Evolutionary conservation across 2,888 invertebrate genomes (phyloP).

Genomic region (Apodemia mormo): DNA sequence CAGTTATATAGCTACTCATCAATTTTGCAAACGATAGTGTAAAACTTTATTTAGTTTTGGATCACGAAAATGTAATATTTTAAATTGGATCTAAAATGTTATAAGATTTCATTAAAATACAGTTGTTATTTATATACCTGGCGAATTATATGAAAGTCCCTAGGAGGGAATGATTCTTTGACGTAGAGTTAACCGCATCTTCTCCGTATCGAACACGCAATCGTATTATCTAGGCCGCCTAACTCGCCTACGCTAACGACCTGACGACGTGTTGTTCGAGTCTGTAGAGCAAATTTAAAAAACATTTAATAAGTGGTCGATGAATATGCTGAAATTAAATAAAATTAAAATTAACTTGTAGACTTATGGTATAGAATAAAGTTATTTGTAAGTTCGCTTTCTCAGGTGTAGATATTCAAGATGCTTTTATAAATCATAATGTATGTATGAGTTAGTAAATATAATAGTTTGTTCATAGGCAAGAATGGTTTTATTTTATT

Average conservation of each 20-base stretch:
- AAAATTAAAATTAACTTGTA: background rate
- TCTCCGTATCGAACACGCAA: background rate
- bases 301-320: slow-evolving; percentile 11
- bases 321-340: slow-evolving; percentile 10
- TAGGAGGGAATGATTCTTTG: background rate
- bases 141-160: background rate
- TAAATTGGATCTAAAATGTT: background rate
- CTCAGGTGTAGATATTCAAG: too few relatives aligned
- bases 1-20: background rate
- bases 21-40: background rate
- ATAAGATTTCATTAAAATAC: background rate
- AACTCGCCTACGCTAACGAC: slow-evolving; percentile 18
- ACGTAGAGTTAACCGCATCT: slow-evolving; percentile 11
- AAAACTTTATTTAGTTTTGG: background rate
- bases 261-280: slow-evolving; percentile 10
- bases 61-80: background rate
- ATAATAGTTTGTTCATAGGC: too few relatives aligned
- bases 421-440: too few relatives aligned
- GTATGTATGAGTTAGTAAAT: too few relatives aligned
- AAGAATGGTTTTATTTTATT: too few relatives aligned
- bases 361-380: background rate
- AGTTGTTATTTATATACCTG: slow-evolving; percentile 6
- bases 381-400: background rate
- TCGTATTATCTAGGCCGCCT: slow-evolving; percentile 10
- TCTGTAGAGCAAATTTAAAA: slow-evolving; percentile 18